Conservation (phyloP, 2,888 invertebrate genomes). For the Dorcus hopei region DNA sequence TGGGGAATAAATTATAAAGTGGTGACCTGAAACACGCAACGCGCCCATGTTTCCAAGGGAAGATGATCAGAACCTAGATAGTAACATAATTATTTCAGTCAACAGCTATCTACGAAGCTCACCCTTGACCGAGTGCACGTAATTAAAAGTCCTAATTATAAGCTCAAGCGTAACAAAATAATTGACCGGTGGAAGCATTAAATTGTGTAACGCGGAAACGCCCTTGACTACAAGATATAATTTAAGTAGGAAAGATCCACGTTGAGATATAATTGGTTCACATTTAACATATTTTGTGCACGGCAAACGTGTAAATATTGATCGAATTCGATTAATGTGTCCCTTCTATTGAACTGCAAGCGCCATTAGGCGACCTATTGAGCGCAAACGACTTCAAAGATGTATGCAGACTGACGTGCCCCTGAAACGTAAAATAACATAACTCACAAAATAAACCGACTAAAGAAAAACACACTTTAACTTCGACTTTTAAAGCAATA, state of each 20-base stretch:
- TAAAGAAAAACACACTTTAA: no score
- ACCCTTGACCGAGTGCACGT: not conserved
- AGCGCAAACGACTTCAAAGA: no score
- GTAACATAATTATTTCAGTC: not conserved
- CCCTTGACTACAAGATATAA: not conserved
- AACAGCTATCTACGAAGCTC: not conserved
- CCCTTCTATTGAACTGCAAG: no score
- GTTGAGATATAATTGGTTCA: no score
- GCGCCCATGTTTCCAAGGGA: not conserved
- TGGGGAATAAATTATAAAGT: not conserved
- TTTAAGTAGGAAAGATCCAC: not conserved
- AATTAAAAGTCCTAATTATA: not conserved
- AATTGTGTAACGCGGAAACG: not conserved
- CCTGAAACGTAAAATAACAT: no score
- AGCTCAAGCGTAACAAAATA: not conserved
- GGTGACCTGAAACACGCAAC: not conserved
- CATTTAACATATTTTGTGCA: no score
- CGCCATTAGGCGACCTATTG: no score
- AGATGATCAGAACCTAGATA: not conserved
- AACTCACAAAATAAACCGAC: no score
- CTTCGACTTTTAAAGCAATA: no score
- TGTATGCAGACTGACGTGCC: no score
- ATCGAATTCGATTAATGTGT: no score
- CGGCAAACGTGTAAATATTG: no score
- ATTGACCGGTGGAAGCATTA: not conserved